phyloP scores from a whole-genome alignment of 2,113 vertebrate species.

The Sinocyclocheilus anophthalmus region DNA sequence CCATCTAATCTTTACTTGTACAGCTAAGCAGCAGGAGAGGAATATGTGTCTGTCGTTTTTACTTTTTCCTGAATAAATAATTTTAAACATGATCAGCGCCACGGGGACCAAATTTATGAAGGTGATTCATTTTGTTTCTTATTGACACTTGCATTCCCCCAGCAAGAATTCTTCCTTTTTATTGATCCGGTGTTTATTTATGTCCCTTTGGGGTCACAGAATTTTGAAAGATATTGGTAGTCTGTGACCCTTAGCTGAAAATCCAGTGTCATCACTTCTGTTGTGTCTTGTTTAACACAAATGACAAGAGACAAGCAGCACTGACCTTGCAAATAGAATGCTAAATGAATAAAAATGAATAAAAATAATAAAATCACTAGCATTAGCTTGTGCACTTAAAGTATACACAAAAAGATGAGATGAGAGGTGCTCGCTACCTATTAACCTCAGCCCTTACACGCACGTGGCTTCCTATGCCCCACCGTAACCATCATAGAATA shows the following conservation, averaged over 20 bases:
- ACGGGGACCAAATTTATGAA: conserved; percentile 41
- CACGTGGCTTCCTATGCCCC: neutral
- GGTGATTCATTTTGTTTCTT: conserved; percentile 52
- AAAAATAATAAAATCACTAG: neutral
- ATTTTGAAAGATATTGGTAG: conserved; percentile 41
- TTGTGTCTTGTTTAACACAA: conserved; percentile 49
- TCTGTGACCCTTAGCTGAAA: conserved; percentile 37
- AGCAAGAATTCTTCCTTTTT: conserved; percentile 44
- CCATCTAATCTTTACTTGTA: conserved; percentile 18
- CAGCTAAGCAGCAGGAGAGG: conserved; percentile 7
- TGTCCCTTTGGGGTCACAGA: conserved; percentile 40
- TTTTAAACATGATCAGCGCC: conserved; percentile 42
- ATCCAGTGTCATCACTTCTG: conserved; percentile 45
- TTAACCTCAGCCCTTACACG: conserved; percentile 7
- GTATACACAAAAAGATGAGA: neutral
- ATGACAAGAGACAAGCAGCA: conserved; percentile 45
- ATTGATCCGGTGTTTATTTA: conserved; percentile 52
- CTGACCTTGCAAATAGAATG: conserved; percentile 35
- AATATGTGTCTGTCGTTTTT: neutral
- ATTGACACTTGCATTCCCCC: conserved; percentile 39
- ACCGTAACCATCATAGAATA: neutral
- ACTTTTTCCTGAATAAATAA: conserved; percentile 29
- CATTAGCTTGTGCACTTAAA: neutral
- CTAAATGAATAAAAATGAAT: no score
- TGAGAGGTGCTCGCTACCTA: neutral